Percentiles rank a stretch among this genome's conserved stretches.
Conservation (phyloP, 2,797 vertebrate species). For the Gymnoscopelus braueri region DNA sequence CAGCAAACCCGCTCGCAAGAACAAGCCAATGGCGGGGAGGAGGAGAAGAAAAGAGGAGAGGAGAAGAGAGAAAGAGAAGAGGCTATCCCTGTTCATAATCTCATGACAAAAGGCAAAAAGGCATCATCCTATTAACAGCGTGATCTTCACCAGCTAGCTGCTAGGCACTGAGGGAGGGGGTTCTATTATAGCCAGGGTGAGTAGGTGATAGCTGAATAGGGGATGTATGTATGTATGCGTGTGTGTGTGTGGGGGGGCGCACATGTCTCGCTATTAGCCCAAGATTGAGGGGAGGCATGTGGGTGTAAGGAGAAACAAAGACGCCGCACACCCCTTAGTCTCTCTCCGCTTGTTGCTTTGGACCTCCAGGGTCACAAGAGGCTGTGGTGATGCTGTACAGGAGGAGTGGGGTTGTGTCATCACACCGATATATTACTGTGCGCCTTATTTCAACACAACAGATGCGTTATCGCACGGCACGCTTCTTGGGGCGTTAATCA, state of each 20-base stretch:
- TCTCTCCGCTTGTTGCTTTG: conserved; percentile 34
- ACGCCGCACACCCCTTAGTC: background rate
- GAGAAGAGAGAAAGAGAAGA: conserved; percentile 90
- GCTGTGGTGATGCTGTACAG: too few species aligned
- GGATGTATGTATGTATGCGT: too few species aligned
- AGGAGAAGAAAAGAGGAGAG: conserved; percentile 74
- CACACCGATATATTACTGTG: too few species aligned
- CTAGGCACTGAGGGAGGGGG: conserved; percentile 94
- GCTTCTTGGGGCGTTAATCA: too few species aligned
- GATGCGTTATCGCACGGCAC: too few species aligned
- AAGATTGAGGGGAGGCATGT: conserved; percentile 60
- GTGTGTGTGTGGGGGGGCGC: conserved; percentile 39
- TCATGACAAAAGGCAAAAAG: conserved; percentile 99
- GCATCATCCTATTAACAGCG: conserved; percentile 99
- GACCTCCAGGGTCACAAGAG: background rate
- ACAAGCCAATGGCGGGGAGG: conserved; percentile 64
- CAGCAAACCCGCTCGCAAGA: conserved; percentile 80
- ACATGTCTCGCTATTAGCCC: conserved; percentile 61
- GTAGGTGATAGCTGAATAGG: conserved; percentile 62
- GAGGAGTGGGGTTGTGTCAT: too few species aligned
- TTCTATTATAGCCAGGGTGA: conserved; percentile 81
- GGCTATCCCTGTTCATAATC: conserved; percentile 98
- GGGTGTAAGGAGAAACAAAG: conserved; percentile 35
- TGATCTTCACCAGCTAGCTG: conserved; percentile 96
- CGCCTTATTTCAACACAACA: too few species aligned